A percentile compares a stretch with the other conserved stretches of the same genome.
Conservation (phyloP, 2,888 invertebrate genomes). For the Vandiemenella viatica region DNA sequence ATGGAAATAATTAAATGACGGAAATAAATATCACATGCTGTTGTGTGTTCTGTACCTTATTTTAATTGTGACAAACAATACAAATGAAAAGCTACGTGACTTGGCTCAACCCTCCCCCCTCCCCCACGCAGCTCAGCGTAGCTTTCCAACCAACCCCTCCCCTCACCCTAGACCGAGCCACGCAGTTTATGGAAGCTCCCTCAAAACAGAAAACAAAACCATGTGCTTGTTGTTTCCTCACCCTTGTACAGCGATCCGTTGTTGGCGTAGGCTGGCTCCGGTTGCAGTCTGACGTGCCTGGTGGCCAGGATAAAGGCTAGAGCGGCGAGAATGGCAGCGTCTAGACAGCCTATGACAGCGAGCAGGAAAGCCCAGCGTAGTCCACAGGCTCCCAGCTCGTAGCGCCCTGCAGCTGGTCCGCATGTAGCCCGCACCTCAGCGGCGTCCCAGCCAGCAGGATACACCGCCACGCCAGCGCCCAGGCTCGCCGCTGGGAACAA, state of each 20-base stretch:
- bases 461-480: constrained; percentile 60
- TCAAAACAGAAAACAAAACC: no score
- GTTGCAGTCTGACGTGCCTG: constrained; percentile 69
- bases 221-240: no score
- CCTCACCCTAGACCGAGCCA: no score
- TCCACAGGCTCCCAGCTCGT: constrained; percentile 64
- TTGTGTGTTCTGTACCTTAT: no score
- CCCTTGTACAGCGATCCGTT: constrained; percentile 52
- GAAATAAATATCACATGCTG: no score
- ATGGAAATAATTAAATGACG: no score
- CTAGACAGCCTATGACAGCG: constrained; percentile 76
- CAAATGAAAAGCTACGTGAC: no score
- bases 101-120: no score
- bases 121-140: no score
- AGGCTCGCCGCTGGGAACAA: neutral
- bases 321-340: constrained; percentile 70
- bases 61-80: no score
- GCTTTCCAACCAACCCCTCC: no score
- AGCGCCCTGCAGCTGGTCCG: constrained; percentile 64
- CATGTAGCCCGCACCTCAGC: constrained; percentile 71
- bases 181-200: no score
- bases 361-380: constrained; percentile 88
- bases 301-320: constrained; percentile 90
- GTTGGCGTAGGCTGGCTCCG: constrained; percentile 53
- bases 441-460: constrained; percentile 85